These are phyloP conservation scores for Pollenia angustigena DNA, from an alignment of 2,888 invertebrate species.

Conservation along the genomic window DNA sequence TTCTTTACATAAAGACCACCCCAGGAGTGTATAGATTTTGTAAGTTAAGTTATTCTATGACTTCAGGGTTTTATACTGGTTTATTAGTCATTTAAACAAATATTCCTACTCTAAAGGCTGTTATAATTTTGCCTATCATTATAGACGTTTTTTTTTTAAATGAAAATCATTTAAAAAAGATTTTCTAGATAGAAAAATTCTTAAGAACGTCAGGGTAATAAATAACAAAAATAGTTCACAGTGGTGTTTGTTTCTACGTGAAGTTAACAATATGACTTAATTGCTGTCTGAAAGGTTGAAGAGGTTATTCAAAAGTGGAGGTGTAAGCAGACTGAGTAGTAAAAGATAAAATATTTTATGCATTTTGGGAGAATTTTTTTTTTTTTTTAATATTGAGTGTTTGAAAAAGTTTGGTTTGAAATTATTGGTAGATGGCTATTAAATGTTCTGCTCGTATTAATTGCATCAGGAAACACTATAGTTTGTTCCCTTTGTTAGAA, in stretches of 20 bases:
- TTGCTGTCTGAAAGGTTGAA: conserved; percentile 10
- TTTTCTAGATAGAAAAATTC: conserved; percentile 2
- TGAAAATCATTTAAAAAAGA: neutral
- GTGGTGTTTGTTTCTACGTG: neutral
- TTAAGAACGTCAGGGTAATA: neutral
- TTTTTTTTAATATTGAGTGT: no score
- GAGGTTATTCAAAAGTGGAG: neutral
- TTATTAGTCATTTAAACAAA: neutral
- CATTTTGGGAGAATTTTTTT: no score
- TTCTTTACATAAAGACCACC: conserved; percentile 51
- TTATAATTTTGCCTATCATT: neutral
- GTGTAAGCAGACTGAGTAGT: neutral
- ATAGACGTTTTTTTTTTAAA: neutral
- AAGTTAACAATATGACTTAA: conserved; percentile 50
- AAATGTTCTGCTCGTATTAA: no score
- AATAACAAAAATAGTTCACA: neutral
- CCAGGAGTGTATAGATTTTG: conserved; percentile 22
- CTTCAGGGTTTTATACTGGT: conserved; percentile 25
- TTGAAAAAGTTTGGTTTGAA: no score
- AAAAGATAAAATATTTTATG: no score
- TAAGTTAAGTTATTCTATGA: conserved; percentile 34
- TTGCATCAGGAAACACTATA: no score
- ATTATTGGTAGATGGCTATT: no score
- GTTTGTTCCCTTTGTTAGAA: no score
- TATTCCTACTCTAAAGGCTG: neutral